Evolutionary conservation across 92 coral and sea anemone genomes (phyloP).

Genomic region (Palythoa caribaeorum): DNA sequence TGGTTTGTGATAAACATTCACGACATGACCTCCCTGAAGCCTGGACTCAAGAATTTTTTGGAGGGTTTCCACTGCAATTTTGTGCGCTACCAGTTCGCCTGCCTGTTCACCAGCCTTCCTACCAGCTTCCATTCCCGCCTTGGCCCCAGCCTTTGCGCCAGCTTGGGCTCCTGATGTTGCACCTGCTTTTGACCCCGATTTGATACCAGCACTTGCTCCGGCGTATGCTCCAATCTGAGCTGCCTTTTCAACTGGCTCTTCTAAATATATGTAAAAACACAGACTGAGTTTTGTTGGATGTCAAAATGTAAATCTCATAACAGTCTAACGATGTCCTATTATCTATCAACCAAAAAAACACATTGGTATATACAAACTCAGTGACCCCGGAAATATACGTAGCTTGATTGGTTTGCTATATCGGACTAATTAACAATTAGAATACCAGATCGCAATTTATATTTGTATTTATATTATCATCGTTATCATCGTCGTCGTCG

Average conservation of each 20-base stretch:
- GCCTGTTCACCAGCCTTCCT: constrained; percentile 37
- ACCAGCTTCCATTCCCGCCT: constrained; percentile 45
- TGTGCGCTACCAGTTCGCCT: constrained; percentile 45
- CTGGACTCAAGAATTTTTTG: constrained; percentile 41
- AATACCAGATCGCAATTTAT: too few relatives aligned
- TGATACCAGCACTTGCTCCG: constrained; percentile 39
- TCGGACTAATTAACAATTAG: too few relatives aligned
- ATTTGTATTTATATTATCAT: too few relatives aligned
- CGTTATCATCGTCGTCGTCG: too few relatives aligned
- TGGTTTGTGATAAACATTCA: constrained; percentile 40
- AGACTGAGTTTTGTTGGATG: background rate
- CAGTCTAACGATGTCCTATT: too few relatives aligned
- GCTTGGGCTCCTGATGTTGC: constrained; percentile 42
- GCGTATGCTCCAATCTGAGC: constrained; percentile 32
- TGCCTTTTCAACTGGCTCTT: constrained; percentile 25
- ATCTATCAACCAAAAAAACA: too few relatives aligned
- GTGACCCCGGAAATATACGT: too few relatives aligned
- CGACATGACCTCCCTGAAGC: constrained; percentile 36
- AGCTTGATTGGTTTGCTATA: too few relatives aligned
- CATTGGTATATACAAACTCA: too few relatives aligned
- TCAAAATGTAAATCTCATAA: too few relatives aligned
- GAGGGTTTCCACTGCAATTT: constrained; percentile 40
- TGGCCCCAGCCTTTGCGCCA: constrained; percentile 43
- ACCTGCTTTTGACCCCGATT: constrained; percentile 23
- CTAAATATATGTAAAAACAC: background rate